Conservation (phyloP, 2,797 vertebrate genomes). For the Hybognathus amarus region DNA sequence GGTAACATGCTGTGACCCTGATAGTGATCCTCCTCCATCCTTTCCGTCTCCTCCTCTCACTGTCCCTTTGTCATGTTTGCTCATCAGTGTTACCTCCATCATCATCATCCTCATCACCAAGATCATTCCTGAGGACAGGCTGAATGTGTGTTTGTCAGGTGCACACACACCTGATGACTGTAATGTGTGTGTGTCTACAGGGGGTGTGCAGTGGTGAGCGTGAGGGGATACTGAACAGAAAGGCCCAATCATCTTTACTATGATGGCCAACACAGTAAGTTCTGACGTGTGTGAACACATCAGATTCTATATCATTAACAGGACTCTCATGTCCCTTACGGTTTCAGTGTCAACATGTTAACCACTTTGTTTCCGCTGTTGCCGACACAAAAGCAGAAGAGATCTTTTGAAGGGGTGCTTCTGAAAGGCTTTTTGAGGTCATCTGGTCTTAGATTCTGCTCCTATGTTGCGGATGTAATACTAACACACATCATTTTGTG, state of each 20-base stretch:
- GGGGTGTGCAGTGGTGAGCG: conserved; percentile 23
- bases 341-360: conserved; percentile 1
- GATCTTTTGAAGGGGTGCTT: not conserved
- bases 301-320: not conserved
- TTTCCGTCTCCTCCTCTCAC: not conserved
- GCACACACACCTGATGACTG: not conserved
- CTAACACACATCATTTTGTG: not conserved
- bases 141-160: not conserved
- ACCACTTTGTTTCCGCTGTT: not conserved
- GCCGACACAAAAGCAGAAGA: conserved; percentile 2
- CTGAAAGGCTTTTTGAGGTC: not conserved
- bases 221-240: conserved; percentile 23
- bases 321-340: not conserved
- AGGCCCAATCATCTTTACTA: conserved; percentile 38
- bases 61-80: not conserved
- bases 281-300: not conserved
- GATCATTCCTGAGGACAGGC: not conserved
- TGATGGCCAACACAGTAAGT: conserved; percentile 64
- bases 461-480: not conserved
- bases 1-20: not conserved
- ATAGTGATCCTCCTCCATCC: not conserved
- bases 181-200: conserved; percentile 43
- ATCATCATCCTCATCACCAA: not conserved
- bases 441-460: not conserved
- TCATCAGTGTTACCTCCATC: not conserved